Evolutionary conservation across 2,797 vertebrate genomes (phyloP).

Genomic region (Poeciliopsis turneri): DNA sequence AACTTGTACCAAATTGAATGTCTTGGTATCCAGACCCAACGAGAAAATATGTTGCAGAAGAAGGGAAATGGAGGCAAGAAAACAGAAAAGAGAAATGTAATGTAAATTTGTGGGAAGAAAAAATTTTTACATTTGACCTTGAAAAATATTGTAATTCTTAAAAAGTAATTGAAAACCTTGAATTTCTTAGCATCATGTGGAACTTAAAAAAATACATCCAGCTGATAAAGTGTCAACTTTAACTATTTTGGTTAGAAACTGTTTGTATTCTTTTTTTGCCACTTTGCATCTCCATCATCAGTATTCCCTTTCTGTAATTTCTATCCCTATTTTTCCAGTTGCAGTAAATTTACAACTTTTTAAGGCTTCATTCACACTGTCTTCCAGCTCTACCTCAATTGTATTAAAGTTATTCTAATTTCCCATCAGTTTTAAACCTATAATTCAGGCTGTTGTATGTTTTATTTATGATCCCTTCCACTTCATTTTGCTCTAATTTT

Average conservation of each 20-base stretch:
- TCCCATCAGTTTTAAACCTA: background rate
- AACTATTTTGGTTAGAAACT: background rate
- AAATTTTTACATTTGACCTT: background rate
- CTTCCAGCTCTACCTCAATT: background rate
- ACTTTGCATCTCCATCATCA: background rate
- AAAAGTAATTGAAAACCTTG: background rate
- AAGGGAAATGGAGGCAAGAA: background rate
- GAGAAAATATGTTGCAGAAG: background rate
- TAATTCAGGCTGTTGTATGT: background rate
- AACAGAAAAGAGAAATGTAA: background rate
- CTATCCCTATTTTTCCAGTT: background rate
- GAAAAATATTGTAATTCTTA: background rate
- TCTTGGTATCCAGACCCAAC: background rate
- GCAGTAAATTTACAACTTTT: background rate
- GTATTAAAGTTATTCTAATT: background rate
- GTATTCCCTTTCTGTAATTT: too few relatives aligned
- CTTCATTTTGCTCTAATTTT: too few relatives aligned
- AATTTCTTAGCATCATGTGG: background rate
- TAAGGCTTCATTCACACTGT: background rate
- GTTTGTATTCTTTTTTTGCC: background rate
- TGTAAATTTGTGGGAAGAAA: background rate
- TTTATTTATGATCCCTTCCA: too few relatives aligned
- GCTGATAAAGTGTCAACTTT: too few relatives aligned
- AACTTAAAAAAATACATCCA: background rate
- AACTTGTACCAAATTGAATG: background rate